Base-by-base conservation (phyloP, 2,797 vertebrate species). In the Graptemys geographica region DNA sequence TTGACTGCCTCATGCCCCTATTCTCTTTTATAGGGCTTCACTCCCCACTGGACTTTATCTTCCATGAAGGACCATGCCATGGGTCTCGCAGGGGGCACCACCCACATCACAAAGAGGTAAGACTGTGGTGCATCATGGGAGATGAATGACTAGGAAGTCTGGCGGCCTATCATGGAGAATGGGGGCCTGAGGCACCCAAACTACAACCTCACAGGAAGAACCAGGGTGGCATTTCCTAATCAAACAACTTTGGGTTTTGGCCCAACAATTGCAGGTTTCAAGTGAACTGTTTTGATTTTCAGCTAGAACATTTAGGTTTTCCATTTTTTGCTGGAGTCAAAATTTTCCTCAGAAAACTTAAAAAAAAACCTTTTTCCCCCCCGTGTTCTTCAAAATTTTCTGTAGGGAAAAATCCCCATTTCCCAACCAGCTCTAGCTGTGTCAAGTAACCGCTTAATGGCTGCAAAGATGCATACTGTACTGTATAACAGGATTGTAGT, bases 401-500 rank as follows among this genome's bases (percentile, higher is more conserved):
- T 11, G n/a, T 41, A 23, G 19, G 31, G 65, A 41, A 72, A 72
- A 23, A 11, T 9, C 3, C 86, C 33, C 5, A 15, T 59, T 93
- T 93, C 86, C 62, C 10, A 83, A 21, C 6, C 37, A 13, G 11
- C 37, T 84, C n/a, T 9, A 3, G 12, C 69, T 74, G 49, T 74
- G 90, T 86, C 49, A 84, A 87, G 27, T 72, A 81, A 94, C 51
- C 0, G 7, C 41, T 81, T 83, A 84, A 81, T 90, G 95, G 90
- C 92, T 95, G 86, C 74, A 93, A 96, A 96, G 88, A 57, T 49
- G 86, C 56, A 83, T 79, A 88, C 79, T 62, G 49, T 19, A 88
- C 78, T 57, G 49, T 23, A 83, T 95, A 92, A 92, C 72, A 94
- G 76, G 23, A 84, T 80, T 79, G 51, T 93, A 95, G 95, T 96